These are phyloP conservation scores for Hemiscyllium ocellatum DNA, from an alignment of 2,113 vertebrate species.

Conservation along the genomic window DNA sequence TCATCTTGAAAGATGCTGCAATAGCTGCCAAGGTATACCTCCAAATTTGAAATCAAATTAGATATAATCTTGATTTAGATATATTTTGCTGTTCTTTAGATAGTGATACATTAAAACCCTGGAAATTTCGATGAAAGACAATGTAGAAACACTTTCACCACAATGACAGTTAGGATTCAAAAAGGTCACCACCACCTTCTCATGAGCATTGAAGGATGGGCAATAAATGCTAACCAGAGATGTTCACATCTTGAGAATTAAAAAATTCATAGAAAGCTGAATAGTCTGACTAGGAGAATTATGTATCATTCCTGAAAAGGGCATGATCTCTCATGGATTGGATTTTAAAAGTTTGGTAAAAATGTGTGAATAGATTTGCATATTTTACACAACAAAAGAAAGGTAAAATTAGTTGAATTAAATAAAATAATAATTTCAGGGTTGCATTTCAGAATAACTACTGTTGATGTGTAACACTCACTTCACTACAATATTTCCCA, in stretches of 20 bases:
- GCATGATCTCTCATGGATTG: neutral
- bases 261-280: neutral
- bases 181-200: neutral
- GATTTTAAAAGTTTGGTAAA: neutral
- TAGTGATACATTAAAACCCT: neutral
- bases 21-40: neutral
- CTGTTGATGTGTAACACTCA: slow-evolving; percentile 55
- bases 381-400: neutral
- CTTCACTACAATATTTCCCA: slow-evolving; percentile 95
- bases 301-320: neutral
- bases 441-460: neutral
- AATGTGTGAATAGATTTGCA: neutral
- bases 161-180: neutral
- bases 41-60: neutral
- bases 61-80: neutral
- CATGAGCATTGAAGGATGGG: neutral
- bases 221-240: neutral
- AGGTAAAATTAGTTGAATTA: slow-evolving; percentile 21
- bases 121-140: neutral
- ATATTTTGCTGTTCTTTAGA: neutral
- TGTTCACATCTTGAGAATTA: neutral
- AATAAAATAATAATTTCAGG: slow-evolving; percentile 38
- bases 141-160: neutral
- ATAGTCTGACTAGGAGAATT: neutral
- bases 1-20: neutral